Conservation (phyloP, 2,888 invertebrate genomes). For the Coecobrya sp. region DNA sequence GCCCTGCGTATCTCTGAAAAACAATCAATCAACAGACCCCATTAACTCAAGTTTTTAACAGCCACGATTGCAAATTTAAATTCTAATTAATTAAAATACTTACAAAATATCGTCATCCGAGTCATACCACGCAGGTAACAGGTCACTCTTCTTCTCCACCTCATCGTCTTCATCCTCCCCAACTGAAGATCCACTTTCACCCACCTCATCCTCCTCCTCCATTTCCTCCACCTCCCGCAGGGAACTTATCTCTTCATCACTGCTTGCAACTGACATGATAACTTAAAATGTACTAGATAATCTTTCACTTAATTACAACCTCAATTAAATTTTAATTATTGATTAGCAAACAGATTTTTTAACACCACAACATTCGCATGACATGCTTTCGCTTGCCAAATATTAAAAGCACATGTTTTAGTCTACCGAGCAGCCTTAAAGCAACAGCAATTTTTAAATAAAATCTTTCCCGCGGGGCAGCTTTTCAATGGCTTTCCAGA, state of each 20-base stretch:
- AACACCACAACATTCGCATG: too few relatives aligned
- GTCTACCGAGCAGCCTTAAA: too few relatives aligned
- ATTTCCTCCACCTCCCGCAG: not conserved
- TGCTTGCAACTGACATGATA: not conserved
- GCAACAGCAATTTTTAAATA: not conserved
- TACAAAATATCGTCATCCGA: slow-evolving; percentile 81
- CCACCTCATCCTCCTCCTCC: not conserved
- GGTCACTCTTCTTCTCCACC: not conserved
- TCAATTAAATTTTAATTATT: too few relatives aligned
- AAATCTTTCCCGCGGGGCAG: too few relatives aligned
- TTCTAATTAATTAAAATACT: slow-evolving; percentile 18
- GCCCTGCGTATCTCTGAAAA: slow-evolving; percentile 80
- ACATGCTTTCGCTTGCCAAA: not conserved
- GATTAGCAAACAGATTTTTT: too few relatives aligned
- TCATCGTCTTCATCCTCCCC: not conserved
- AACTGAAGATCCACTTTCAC: not conserved
- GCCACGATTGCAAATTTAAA: too few relatives aligned
- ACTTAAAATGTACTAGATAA: not conserved
- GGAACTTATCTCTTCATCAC: not conserved
- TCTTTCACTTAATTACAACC: too few relatives aligned
- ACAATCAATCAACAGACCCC: not conserved
- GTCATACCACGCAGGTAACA: slow-evolving; percentile 77
- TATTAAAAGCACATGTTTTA: not conserved
- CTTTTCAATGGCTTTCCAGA: too few relatives aligned
- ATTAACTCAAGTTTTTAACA: too few relatives aligned